Percentiles rank a stretch among this genome's conserved stretches.
These are phyloP conservation scores for Neodiprion pinetum DNA, from an alignment of 1,140 invertebrate genomes.

Conservation along the genomic window DNA sequence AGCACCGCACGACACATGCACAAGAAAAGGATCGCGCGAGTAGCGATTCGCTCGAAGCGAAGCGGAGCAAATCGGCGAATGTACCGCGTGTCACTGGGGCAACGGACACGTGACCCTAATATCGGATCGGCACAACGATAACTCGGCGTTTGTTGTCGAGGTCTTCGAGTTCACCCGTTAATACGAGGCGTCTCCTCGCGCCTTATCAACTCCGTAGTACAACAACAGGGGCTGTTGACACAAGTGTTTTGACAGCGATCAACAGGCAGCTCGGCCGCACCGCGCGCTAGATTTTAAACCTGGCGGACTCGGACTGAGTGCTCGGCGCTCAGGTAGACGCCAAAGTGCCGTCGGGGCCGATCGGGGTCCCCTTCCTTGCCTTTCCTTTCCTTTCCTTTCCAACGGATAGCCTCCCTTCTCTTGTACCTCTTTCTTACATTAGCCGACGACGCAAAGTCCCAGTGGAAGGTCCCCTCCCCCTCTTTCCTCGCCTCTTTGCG, in stretches of 20 bases:
- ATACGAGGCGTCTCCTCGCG: no score
- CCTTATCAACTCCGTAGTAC: no score
- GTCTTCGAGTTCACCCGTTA: no score
- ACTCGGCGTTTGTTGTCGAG: no score
- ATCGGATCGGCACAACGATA: no score
- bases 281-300: slow-evolving; percentile 53
- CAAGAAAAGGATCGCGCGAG: neutral
- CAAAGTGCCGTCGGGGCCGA: neutral
- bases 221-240: neutral
- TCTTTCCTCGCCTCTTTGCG: slow-evolving; percentile 41
- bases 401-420: neutral
- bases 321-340: slow-evolving; percentile 16
- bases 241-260: slow-evolving; percentile 12
- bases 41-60: neutral
- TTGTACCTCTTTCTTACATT: neutral
- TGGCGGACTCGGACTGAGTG: slow-evolving; percentile 57
- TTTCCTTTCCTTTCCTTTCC: neutral
- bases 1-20: neutral
- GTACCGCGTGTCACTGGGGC: no score
- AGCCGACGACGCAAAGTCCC: neutral
- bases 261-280: slow-evolving; percentile 13
- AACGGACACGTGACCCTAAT: no score
- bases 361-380: neutral
- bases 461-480: neutral
- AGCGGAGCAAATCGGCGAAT: no score